Conservation (phyloP, 2,797 vertebrate genomes). For the Myotis planiceps region DNA sequence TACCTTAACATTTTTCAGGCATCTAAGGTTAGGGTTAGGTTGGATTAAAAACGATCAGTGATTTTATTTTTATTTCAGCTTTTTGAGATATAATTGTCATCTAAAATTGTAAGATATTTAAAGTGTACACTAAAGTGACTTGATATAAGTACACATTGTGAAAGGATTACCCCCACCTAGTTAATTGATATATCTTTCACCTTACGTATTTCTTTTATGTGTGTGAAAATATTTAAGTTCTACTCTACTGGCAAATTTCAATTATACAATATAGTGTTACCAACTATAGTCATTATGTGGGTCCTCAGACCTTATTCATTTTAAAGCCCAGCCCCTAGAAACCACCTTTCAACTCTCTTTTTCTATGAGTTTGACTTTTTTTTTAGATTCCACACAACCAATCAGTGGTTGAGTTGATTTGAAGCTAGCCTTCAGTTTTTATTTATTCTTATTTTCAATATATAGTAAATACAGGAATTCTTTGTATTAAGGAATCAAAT, state of each 20-base stretch:
- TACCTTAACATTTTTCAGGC: background rate
- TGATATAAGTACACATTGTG: background rate
- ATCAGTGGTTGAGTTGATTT: background rate
- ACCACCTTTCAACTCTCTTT: background rate
- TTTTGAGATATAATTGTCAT: background rate
- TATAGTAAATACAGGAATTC: background rate
- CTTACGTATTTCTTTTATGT: background rate
- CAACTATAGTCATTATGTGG: background rate
- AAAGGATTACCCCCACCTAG: background rate
- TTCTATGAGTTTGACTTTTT: background rate
- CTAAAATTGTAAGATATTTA: background rate
- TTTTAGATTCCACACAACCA: background rate
- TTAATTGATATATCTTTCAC: background rate
- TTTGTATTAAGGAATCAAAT: background rate
- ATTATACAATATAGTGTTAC: background rate
- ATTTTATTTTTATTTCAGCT: background rate
- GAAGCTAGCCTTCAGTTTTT: background rate
- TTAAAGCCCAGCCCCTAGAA: background rate
- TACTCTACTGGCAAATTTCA: background rate
- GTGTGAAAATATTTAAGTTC: background rate
- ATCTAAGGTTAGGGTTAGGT: background rate
- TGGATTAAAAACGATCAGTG: background rate
- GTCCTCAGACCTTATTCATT: background rate
- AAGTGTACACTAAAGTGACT: background rate
- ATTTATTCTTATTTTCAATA: background rate